Conservation (phyloP, 2,113 vertebrate species). For the Cochlearius cochlearius region DNA sequence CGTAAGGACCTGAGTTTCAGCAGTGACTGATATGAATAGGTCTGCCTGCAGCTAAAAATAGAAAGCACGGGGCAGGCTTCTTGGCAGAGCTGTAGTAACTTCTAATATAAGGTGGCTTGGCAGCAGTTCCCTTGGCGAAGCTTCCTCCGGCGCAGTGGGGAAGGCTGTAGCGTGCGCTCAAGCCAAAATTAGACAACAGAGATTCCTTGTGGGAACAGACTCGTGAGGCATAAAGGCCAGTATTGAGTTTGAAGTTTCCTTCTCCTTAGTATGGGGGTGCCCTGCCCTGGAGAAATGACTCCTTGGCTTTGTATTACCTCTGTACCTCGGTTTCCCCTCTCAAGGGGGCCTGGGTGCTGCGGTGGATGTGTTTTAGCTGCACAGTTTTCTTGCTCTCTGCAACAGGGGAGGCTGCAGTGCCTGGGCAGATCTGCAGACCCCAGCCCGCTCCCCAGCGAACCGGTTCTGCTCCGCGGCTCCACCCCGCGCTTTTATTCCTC, state of each 20-base stretch:
- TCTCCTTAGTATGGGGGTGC: neutral
- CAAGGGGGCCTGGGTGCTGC: neutral
- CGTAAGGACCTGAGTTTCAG: neutral
- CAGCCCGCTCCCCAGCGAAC: neutral
- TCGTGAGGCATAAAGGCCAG: neutral
- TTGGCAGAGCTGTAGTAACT: constrained; percentile 41
- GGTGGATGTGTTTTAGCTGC: neutral
- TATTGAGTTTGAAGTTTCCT: neutral
- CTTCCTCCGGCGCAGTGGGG: neutral
- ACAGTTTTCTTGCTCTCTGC: neutral
- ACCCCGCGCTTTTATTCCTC: neutral
- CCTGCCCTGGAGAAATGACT: neutral
- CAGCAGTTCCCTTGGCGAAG: constrained; percentile 26
- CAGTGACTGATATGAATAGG: constrained; percentile 7
- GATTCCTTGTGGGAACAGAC: neutral
- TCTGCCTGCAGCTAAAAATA: constrained; percentile 61
- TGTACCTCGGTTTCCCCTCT: neutral
- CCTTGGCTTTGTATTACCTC: neutral
- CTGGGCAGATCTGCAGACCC: neutral
- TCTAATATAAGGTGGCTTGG: neutral
- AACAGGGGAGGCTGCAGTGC: neutral
- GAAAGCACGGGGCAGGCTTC: constrained; percentile 3
- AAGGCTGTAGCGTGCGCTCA: neutral
- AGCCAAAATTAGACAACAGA: neutral
- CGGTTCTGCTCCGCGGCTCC: neutral